Base-by-base conservation (phyloP, 1,140 invertebrate species). In the Drosophila pallidifrons region DNA sequence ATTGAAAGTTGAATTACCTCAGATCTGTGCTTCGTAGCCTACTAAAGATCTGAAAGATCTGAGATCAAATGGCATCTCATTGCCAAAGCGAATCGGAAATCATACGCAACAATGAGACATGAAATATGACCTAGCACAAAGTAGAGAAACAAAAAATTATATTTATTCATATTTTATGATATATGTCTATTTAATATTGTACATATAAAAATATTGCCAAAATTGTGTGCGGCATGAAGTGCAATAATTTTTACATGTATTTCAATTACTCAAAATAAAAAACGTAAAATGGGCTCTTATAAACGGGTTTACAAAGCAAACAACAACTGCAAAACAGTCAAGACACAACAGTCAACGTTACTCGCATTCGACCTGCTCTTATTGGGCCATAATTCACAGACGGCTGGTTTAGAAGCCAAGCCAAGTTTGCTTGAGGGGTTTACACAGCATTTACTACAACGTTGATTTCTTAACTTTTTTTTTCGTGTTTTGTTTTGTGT, bases 1-100 rank as follows among this genome's bases (percentile, higher is more conserved):
- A 87, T 75, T 83, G 51, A 77, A 52, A 87, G 83, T 80, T 89
- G 85, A 88, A 72, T 83, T 74, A 87, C 83, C 85, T 83, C 64
- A 67, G 55, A 60, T 68, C 76, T 63, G 35, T 38, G 68, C 30
- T 3, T 60, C 61, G 49, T 54, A 66, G 61, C 66, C 69, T 60
- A 58, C 28, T 68, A 77, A 69, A 81, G 75, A 87, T 87, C 61
- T 70, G 75, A 72, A 89, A 25, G 20, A 20, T 20, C 20, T 20
- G 20, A 20, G 83, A 89, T 87, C 83, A 87, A 80, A 87, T 65
- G 80, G 72, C 77, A 58, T 71, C 77, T 88, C 83, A 87, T 88
- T 87, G 83, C 85, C 83, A 89, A 25, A 66, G 30, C 65, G 57
- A 71, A 88, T 87, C 77, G 85, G 77, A 87, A 89, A 88, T 77